These are phyloP conservation scores for Prietella phreatophila DNA, from an alignment of 2,113 vertebrate species.

Conservation along the genomic window DNA sequence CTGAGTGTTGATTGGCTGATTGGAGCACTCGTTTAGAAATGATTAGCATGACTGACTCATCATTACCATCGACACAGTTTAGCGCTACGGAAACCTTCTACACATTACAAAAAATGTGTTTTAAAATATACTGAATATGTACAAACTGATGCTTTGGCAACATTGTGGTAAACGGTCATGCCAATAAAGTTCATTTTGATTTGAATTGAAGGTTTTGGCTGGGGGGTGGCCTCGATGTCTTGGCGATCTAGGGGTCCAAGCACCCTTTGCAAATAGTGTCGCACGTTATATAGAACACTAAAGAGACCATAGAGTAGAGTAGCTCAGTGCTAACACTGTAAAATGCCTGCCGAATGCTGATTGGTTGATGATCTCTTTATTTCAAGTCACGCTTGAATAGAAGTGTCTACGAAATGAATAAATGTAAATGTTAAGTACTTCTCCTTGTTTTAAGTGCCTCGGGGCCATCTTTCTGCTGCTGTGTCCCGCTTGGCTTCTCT, in stretches of 20 bases:
- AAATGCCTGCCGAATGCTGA: not conserved
- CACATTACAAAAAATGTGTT: no score
- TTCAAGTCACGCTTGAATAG: not conserved
- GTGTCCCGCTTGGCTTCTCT: not conserved
- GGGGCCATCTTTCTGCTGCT: not conserved
- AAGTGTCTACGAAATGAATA: not conserved
- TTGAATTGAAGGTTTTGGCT: no score
- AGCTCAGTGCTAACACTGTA: not conserved
- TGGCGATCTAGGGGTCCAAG: not conserved
- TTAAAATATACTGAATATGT: no score
- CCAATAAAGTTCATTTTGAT: no score
- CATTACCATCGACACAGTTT: no score
- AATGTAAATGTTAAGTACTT: not conserved
- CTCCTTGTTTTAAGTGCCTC: not conserved
- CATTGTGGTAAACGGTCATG: no score
- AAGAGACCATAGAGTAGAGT: not conserved
- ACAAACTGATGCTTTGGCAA: no score
- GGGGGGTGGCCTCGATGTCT: not conserved
- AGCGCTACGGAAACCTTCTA: no score
- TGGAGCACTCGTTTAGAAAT: not conserved
- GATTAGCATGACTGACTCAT: not conserved
- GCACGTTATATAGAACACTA: not conserved
- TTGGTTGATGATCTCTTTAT: not conserved
- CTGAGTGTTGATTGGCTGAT: not conserved
- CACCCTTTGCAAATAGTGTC: not conserved